phyloP scores from a whole-genome alignment of 2,888 invertebrate genomes.

The Mythimna vitellina region DNA sequence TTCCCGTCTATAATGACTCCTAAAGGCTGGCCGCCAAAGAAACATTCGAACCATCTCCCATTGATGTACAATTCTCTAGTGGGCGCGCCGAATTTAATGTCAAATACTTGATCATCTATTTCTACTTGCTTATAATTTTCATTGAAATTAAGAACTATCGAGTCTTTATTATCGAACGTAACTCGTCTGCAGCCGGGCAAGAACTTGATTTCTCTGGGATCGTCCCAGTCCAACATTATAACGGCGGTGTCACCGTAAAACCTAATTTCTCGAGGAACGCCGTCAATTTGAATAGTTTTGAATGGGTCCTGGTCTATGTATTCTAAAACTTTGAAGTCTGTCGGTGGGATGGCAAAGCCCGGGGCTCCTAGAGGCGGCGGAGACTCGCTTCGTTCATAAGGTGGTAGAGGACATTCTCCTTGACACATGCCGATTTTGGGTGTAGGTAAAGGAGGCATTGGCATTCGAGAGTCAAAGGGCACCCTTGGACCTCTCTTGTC shows the following conservation, averaged over 20 bases:
- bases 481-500: slow-evolving; percentile 77
- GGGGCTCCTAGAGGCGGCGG: slow-evolving; percentile 85
- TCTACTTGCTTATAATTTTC: slow-evolving; percentile 94
- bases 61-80: slow-evolving; percentile 97
- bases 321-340: slow-evolving; percentile 82
- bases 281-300: slow-evolving; percentile 95
- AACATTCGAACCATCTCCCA: slow-evolving; percentile 96
- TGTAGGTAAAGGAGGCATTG: slow-evolving; percentile 76
- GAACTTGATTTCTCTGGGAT: slow-evolving; percentile 96
- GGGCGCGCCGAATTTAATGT: slow-evolving; percentile 97
- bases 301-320: slow-evolving; percentile 92
- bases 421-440: slow-evolving; percentile 83
- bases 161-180: slow-evolving; percentile 94
- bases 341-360: slow-evolving; percentile 79
- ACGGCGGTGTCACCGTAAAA: slow-evolving; percentile 96
- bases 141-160: slow-evolving; percentile 92
- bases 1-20: slow-evolving; percentile 95
- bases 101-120: slow-evolving; percentile 93
- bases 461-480: slow-evolving; percentile 77
- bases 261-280: slow-evolving; percentile 94
- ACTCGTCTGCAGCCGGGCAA: slow-evolving; percentile 94
- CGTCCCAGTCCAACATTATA: slow-evolving; percentile 96
- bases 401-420: slow-evolving; percentile 79
- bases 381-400: slow-evolving; percentile 79
- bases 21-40: slow-evolving; percentile 97